Evolutionary conservation across 2,888 invertebrate genomes (phyloP).

Genomic region (Ypsolopha sequella): DNA sequence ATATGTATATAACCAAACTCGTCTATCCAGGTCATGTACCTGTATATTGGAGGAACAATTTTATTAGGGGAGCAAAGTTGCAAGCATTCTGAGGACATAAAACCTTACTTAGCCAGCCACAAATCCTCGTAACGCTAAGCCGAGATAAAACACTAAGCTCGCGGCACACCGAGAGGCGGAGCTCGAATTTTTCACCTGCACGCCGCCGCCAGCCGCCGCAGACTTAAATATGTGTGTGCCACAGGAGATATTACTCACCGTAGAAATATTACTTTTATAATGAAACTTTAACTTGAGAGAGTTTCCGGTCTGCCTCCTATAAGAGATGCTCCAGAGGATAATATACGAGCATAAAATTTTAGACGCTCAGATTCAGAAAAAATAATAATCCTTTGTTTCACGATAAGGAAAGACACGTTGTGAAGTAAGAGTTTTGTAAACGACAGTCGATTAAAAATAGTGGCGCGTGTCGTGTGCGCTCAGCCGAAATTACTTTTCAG

Average conservation of each 20-base stretch:
- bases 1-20: background rate
- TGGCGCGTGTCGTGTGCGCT: conserved; percentile 37
- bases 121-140: conserved; percentile 69
- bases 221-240: conserved; percentile 30
- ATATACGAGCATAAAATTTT: background rate
- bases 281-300: conserved; percentile 26
- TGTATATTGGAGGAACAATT: background rate
- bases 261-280: conserved; percentile 58
- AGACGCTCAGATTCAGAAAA: background rate
- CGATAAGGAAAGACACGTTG: background rate
- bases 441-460: background rate
- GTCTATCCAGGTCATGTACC: background rate
- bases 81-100: conserved; percentile 60
- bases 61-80: conserved; percentile 54
- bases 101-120: conserved; percentile 68
- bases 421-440: background rate
- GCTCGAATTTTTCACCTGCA: conserved; percentile 65
- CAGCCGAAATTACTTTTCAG: conserved; percentile 37
- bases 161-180: conserved; percentile 47
- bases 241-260: conserved; percentile 56
- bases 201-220: background rate
- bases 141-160: conserved; percentile 68
- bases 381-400: too few species aligned
- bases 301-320: conserved; percentile 11
- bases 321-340: background rate